A percentile compares a stretch with the other conserved stretches of the same genome.
These are phyloP conservation scores for Thaleichthys pacificus DNA, from an alignment of 2,797 vertebrate genomes.

Conservation along the genomic window DNA sequence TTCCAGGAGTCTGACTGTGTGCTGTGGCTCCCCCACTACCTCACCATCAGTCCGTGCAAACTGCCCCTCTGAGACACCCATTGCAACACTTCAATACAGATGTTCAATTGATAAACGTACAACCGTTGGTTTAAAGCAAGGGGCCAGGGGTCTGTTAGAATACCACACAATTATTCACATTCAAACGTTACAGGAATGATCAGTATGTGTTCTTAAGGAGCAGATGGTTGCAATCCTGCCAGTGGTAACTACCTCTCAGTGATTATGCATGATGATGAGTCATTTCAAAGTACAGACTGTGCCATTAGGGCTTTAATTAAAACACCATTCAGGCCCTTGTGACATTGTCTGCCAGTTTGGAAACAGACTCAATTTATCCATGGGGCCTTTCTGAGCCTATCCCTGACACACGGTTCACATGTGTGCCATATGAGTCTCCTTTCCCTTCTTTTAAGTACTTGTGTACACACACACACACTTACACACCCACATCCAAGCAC, in stretches of 20 bases:
- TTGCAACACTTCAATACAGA: background rate
- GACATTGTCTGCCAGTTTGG: slow-evolving; percentile 54
- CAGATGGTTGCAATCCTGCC: slow-evolving; percentile 74
- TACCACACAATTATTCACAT: background rate
- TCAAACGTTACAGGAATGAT: background rate
- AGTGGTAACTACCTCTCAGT: slow-evolving; percentile 58
- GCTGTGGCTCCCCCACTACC: background rate
- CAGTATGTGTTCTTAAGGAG: slow-evolving; percentile 46
- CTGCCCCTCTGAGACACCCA: background rate
- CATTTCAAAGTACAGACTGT: slow-evolving; percentile 65
- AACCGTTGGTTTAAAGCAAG: background rate
- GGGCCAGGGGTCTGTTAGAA: background rate
- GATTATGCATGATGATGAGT: slow-evolving; percentile 74
- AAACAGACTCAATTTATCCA: slow-evolving; percentile 46
- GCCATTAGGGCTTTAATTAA: slow-evolving; percentile 73
- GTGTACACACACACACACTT: slow-evolving; percentile 25
- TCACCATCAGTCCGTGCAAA: background rate
- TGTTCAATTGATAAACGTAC: background rate
- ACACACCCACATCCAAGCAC: background rate
- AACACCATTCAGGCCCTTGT: slow-evolving; percentile 61
- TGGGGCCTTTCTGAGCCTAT: slow-evolving; percentile 30
- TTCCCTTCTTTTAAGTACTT: slow-evolving; percentile 58
- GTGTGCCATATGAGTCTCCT: slow-evolving; percentile 63
- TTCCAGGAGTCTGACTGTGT: background rate
- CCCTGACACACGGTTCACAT: slow-evolving; percentile 60